Base-by-base conservation (phyloP, 2,797 vertebrate species). In the Microhierax caerulescens region DNA sequence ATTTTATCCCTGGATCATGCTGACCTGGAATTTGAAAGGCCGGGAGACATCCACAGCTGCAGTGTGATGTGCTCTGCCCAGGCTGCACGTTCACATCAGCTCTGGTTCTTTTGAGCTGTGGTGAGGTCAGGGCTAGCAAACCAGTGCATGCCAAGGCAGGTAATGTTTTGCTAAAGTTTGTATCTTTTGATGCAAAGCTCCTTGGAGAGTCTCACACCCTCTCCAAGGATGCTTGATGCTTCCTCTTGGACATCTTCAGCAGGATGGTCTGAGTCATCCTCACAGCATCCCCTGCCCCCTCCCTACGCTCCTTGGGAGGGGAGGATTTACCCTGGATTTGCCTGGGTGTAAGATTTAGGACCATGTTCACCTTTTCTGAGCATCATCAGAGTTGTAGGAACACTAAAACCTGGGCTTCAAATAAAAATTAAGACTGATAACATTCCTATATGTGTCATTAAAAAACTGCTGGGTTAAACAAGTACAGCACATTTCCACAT, bases 201-300 rank as follows among this genome's bases (percentile, higher is more conserved):
- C 56, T 73, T 0, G 0, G 74, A 48, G 18, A 3, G 13, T 54
- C 25, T 75, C 21, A 19, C 5, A 4, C 9, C 3, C 24, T 88
- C 43, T 43, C 30, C 20, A 24, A 56, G 73, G 51, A 14, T 65
- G 36, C 36, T 84, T 1, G 0, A 20, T 54, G 47, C 39, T 48
- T 75, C 39, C 9, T 48, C 30, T 37, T 34, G 67, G n/a, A 61
- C 11, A 8, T 11, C 53, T 48, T 56, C 59, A 28, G 27, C 2
- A 32, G 25, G 3, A 16, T 53, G 22, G 10, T 12, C 63, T 1
- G 0, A 65, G 60, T 37, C 25, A 25, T 57, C 47, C 64, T 78
- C 32, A 11, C 28, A 65, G 50, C 24, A 20, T 21, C 45, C 13
- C 19, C 32, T 37, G 23, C 1, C 10, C 15, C 19, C 6, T 82